These are phyloP conservation scores for Todiramphus chloris DNA, from an alignment of 2,113 vertebrate species.

Conservation along the genomic window DNA sequence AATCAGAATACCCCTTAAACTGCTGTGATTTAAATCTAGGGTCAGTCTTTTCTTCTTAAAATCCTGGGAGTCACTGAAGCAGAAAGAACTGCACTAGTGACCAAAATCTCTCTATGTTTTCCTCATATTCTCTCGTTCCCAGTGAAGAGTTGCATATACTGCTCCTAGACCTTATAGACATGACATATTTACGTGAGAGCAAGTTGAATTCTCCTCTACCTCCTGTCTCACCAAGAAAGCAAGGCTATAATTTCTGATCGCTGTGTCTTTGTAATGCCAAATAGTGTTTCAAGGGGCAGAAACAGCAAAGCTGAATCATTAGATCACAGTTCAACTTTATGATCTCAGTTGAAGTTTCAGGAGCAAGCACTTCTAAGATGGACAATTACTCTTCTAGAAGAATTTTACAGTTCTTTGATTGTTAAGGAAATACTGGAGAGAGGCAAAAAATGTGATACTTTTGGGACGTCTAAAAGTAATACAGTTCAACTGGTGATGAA, in stretches of 20 bases:
- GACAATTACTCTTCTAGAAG: not conserved
- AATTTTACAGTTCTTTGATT: not conserved
- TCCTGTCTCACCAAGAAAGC: not conserved
- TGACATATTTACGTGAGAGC: not conserved
- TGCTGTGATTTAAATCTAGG: not conserved
- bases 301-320: constrained; percentile 13
- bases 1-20: not conserved
- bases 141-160: not conserved
- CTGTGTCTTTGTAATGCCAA: not conserved
- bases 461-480: not conserved
- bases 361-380: not conserved
- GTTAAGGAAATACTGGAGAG: not conserved
- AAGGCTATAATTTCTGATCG: not conserved
- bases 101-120: not conserved
- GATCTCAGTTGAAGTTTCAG: not conserved
- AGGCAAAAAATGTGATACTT: not conserved
- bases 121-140: not conserved
- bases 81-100: not conserved
- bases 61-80: not conserved
- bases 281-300: not conserved
- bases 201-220: not conserved
- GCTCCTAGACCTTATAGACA: not conserved
- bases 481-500: not conserved
- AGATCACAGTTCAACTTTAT: not conserved
- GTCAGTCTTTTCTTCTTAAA: not conserved